Evolutionary conservation across 2,888 invertebrate species (phyloP), one percentile per base, ranked within the genome.

Genomic region (Apotomis betuletana): DNA sequence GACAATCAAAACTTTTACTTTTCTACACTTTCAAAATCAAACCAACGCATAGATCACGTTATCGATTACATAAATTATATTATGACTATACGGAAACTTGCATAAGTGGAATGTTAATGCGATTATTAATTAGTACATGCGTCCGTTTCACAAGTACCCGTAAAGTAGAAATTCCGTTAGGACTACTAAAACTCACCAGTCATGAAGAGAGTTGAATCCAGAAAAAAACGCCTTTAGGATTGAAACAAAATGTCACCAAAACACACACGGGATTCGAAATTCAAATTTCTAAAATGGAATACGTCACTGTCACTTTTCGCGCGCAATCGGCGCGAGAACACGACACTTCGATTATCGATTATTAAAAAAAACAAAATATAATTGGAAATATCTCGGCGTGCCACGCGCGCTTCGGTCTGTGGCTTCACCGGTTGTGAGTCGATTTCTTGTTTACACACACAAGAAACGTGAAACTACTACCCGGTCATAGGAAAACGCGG

Each of bases 1-100:
- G 77, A 81, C 81, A 76, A 82, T 80, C 81, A 80, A 84, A 87
- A 90, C 91, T 92, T 91, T 92, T 92, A 92, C 92, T 92, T 92
- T 91, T 89, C 65, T 61, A 73, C 68, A 72, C 78, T 79, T 78
- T 78, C 77, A 77, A 78, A 77, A 76, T 82, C 80, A 82, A 79
- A 76, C 75, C 62, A 77, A 73, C 65, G 67, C 52, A 57, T 70
- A 70, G 49, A 71, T 75, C 78, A 76, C 81, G 74, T 75, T 73
- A 75, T 78, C 78, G 74, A 76, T 84, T 83, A 81, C 80, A 81
- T 83, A 83, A 83, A 81, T 74, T 77, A 74, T 76, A 77, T 76
- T 78, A 77, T 75, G 75, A 76, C 75, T 75, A 27, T 27, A 75
- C 79, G 83, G 80, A 82, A 81, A 80, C 80, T 83, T 83, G 79